These are phyloP conservation scores for Triplophysa rosa DNA, from an alignment of 2,113 vertebrate genomes.

Conservation along the genomic window DNA sequence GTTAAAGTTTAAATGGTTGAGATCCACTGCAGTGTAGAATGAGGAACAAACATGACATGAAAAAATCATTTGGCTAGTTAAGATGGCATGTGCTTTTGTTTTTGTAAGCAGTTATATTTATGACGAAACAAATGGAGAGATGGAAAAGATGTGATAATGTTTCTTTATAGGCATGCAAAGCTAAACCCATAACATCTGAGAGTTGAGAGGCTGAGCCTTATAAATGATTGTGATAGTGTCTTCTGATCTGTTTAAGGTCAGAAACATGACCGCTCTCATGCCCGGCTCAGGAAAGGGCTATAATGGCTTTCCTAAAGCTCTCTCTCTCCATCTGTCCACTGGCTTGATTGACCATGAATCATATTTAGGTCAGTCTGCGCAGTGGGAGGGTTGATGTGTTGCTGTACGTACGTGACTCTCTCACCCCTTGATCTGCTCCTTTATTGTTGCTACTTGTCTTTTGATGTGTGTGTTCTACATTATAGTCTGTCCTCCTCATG, in stretches of 20 bases:
- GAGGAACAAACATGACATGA: too few relatives aligned
- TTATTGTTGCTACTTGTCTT: not conserved
- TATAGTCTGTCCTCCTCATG: not conserved
- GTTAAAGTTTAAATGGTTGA: too few relatives aligned
- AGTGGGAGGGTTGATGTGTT: not conserved
- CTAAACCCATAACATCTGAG: not conserved
- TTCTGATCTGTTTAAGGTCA: slow-evolving; percentile 5
- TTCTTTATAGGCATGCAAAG: too few relatives aligned
- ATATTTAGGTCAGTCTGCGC: not conserved
- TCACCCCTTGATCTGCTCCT: not conserved
- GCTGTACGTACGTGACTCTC: not conserved
- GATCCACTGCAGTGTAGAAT: too few relatives aligned
- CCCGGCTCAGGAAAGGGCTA: not conserved
- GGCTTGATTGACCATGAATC: slow-evolving; percentile 12
- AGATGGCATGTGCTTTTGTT: too few relatives aligned
- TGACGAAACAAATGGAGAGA: too few relatives aligned
- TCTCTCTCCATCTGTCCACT: slow-evolving; percentile 3
- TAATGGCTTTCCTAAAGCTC: not conserved
- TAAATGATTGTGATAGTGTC: not conserved
- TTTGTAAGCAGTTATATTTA: too few relatives aligned
- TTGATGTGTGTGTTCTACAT: not conserved
- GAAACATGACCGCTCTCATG: not conserved
- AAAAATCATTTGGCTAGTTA: too few relatives aligned
- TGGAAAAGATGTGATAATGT: too few relatives aligned
- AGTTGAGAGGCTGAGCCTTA: not conserved